Percentiles rank a stretch among this genome's conserved stretches.
These are phyloP conservation scores for Dromius quadrimaculatus DNA, from an alignment of 2,888 invertebrate genomes.

Conservation along the genomic window DNA sequence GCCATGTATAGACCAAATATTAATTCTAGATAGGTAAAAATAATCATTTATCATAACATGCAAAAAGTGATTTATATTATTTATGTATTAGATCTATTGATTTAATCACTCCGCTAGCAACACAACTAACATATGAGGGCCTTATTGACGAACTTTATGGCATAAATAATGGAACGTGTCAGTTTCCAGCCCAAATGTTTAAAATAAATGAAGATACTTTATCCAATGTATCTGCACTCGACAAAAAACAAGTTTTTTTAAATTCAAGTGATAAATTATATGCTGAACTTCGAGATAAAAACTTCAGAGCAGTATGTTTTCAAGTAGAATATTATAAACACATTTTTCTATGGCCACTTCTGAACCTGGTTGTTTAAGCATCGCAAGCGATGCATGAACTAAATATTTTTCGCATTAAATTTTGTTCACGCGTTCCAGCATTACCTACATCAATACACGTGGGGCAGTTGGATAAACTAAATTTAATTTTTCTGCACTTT, in stretches of 20 bases:
- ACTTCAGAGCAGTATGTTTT: slow-evolving; percentile 81
- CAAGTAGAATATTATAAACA: neutral
- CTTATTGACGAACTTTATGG: slow-evolving; percentile 95
- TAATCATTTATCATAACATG: neutral
- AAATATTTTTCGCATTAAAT: too few relatives aligned
- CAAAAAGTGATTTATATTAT: neutral
- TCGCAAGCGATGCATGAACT: too few relatives aligned
- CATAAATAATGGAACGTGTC: slow-evolving; percentile 83
- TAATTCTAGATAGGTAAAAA: slow-evolving; percentile 82
- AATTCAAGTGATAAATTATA: slow-evolving; percentile 92
- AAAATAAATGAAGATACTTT: slow-evolving; percentile 74
- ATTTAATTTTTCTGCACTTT: too few relatives aligned
- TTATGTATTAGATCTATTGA: slow-evolving; percentile 78
- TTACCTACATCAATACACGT: too few relatives aligned
- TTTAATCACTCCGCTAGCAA: slow-evolving; percentile 90
- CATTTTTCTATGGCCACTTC: neutral
- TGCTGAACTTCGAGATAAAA: slow-evolving; percentile 90
- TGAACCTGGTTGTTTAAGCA: too few relatives aligned
- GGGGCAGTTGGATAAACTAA: too few relatives aligned
- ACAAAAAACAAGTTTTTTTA: slow-evolving; percentile 81
- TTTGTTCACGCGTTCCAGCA: too few relatives aligned
- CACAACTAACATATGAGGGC: slow-evolving; percentile 97
- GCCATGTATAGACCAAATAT: slow-evolving; percentile 82
- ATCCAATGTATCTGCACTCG: slow-evolving; percentile 71
- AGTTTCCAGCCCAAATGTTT: slow-evolving; percentile 89